A percentile compares a stretch with the other conserved stretches of the same genome.
Evolutionary conservation across 1,140 invertebrate species (phyloP).

Genomic region (Pseudomyrmex concolor): DNA sequence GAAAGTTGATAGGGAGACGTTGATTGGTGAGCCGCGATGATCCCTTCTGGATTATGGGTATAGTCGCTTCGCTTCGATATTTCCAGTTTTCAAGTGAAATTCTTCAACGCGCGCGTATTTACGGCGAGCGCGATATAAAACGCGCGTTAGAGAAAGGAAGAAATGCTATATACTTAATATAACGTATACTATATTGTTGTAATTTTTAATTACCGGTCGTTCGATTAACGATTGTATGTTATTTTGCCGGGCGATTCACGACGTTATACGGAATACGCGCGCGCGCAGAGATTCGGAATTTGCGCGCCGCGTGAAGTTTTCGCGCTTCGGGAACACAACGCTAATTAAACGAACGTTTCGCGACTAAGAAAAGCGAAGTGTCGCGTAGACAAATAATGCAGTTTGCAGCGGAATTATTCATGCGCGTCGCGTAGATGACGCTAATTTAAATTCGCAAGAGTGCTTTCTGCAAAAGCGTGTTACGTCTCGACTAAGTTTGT

Average conservation of each 20-base stretch:
- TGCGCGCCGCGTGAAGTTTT: background rate
- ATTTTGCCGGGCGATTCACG: too few species aligned
- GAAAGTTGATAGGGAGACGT: slow-evolving; percentile 17
- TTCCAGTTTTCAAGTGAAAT: too few species aligned
- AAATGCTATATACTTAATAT: too few species aligned
- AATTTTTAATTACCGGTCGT: too few species aligned
- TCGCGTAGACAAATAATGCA: slow-evolving; percentile 14
- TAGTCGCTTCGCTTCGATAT: too few species aligned
- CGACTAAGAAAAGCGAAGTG: background rate
- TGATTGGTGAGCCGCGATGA: slow-evolving; percentile 28
- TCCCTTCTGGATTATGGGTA: background rate
- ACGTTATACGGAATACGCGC: background rate
- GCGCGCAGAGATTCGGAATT: background rate
- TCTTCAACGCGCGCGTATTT: too few species aligned
- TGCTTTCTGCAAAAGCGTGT: slow-evolving; percentile 32
- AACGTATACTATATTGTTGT: too few species aligned
- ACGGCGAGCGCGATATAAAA: too few species aligned
- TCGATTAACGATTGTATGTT: too few species aligned
- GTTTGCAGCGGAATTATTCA: background rate
- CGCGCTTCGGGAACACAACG: background rate
- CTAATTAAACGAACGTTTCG: slow-evolving; percentile 13
- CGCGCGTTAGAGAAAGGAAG: too few species aligned
- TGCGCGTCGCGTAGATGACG: slow-evolving; percentile 3
- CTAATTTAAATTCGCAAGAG: slow-evolving; percentile 61
- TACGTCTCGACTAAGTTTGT: slow-evolving; percentile 32